These are phyloP conservation scores for Spea multiplicata DNA, from an alignment of 2,113 vertebrate species.

Conservation along the genomic window DNA sequence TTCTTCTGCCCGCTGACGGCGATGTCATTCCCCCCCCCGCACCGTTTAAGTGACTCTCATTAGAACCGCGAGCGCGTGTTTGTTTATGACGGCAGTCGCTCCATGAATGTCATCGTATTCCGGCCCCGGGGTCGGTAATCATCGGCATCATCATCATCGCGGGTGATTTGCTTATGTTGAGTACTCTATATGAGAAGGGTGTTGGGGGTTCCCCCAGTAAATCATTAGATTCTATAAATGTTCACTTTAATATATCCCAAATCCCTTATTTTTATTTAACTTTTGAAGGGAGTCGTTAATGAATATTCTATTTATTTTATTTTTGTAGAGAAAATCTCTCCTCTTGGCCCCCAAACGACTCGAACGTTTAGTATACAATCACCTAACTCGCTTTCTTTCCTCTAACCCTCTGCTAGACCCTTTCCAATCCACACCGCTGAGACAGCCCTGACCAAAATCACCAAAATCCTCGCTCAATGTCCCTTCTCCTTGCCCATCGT, in stretches of 20 bases:
- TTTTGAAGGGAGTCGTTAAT: too few species aligned
- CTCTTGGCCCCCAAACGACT: too few species aligned
- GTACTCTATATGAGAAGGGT: background rate
- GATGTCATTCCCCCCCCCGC: constrained; percentile 38
- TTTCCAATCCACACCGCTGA: too few species aligned
- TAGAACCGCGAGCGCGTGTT: constrained; percentile 37
- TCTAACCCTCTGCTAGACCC: too few species aligned
- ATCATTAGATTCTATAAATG: background rate
- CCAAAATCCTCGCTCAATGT: too few species aligned
- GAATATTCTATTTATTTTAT: background rate
- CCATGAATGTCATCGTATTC: constrained; percentile 36
- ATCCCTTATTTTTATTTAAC: too few species aligned
- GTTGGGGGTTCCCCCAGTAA: background rate
- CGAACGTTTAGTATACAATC: too few species aligned
- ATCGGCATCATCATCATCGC: constrained; percentile 13
- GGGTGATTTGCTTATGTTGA: constrained; percentile 26
- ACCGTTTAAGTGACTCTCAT: constrained; percentile 38
- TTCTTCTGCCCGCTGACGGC: constrained; percentile 32
- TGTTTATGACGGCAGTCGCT: constrained; percentile 39
- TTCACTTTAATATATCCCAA: constrained; percentile 14
- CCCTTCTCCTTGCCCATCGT: too few species aligned
- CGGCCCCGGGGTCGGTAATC: constrained; percentile 17
- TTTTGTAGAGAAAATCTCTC: too few species aligned
- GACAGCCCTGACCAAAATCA: too few species aligned
- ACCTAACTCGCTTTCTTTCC: too few species aligned